These are phyloP conservation scores for Anser cygnoides DNA, from an alignment of 2,113 vertebrate species.

Conservation along the genomic window DNA sequence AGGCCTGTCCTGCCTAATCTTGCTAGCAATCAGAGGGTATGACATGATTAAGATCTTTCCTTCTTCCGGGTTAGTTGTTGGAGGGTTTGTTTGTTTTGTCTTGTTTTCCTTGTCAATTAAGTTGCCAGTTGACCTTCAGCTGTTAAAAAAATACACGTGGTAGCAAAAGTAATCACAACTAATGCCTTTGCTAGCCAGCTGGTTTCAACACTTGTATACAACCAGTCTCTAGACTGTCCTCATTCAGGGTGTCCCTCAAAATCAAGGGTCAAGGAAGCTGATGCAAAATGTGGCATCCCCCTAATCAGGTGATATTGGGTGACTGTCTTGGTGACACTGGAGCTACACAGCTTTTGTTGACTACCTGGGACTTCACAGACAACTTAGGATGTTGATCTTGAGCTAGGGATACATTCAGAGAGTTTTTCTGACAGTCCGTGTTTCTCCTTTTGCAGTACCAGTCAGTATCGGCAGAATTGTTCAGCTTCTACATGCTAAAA, in stretches of 20 bases:
- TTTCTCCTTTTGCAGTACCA: background rate
- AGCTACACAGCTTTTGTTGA: background rate
- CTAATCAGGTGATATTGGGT: background rate
- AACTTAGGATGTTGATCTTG: background rate
- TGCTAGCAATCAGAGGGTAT: background rate
- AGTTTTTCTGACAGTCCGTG: background rate
- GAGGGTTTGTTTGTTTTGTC: background rate
- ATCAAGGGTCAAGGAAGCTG: background rate
- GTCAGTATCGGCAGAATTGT: background rate
- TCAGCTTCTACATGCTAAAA: background rate
- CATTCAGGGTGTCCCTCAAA: background rate
- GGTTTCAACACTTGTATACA: slow-evolving; percentile 20
- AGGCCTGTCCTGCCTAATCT: background rate
- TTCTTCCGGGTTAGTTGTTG: background rate
- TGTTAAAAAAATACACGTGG: background rate
- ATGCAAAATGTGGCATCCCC: background rate
- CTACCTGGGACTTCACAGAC: background rate
- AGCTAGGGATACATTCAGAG: background rate
- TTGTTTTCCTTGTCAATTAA: background rate
- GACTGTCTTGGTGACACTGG: background rate
- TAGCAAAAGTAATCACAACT: background rate
- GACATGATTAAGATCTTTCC: background rate
- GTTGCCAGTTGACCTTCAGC: background rate
- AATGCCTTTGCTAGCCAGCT: background rate
- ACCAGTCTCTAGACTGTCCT: background rate